phyloP scores from a whole-genome alignment of 1,140 invertebrate species.

The Acromyrmex echinatior region DNA sequence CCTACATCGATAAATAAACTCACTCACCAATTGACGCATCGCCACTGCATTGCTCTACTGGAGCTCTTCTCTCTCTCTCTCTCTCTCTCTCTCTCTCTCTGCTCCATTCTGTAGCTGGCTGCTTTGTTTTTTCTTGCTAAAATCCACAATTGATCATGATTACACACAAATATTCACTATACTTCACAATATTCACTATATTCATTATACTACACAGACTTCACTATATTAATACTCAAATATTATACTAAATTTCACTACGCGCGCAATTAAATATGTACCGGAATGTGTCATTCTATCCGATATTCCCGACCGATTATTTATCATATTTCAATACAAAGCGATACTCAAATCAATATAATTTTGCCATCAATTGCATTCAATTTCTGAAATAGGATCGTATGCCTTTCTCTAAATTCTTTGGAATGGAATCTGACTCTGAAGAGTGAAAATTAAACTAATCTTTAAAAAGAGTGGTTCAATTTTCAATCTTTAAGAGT shows the following conservation, averaged over 20 bases:
- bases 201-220: too few species aligned
- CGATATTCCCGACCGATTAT: background rate
- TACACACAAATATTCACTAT: background rate
- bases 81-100: background rate
- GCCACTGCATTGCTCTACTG: background rate
- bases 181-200: too few species aligned
- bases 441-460: too few species aligned
- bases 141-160: background rate
- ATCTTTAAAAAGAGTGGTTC: too few species aligned
- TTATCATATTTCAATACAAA: background rate
- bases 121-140: background rate
- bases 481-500: too few species aligned
- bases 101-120: background rate
- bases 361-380: background rate
- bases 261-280: too few species aligned
- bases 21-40: background rate
- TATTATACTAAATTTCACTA: background rate
- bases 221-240: too few species aligned
- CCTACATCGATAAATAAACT: slow-evolving; percentile 22
- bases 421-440: too few species aligned
- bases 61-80: too few species aligned
- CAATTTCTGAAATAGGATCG: background rate
- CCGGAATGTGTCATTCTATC: background rate
- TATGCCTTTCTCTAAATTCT: background rate
- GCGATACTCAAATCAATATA: background rate